Evolutionary conservation across 2,797 vertebrate genomes (phyloP), one percentile per base, ranked within the genome.

Genomic region (Leuciscus waleckii): DNA sequence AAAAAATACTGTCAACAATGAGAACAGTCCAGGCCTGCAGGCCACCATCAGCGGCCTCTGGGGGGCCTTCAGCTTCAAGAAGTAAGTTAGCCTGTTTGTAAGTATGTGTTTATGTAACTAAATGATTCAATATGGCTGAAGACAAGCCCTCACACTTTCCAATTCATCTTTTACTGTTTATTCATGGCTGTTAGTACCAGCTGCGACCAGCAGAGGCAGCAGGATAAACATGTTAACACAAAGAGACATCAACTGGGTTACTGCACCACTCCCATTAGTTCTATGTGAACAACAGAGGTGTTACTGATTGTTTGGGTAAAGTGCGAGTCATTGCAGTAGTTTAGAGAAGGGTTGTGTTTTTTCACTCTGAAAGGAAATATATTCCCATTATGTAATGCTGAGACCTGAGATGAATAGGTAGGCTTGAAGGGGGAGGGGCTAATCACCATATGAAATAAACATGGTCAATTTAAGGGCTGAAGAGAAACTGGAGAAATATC

Each of bases 21-120:
- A 99, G 92, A 99, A 99, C 93, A 94, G 84, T 35, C 93, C 95
- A 0, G 95, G 89, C 6, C 84, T 97, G 43, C 97, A 99, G 91
- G 90, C 92, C 51, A 97, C 97, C 71, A 96, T 99, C 93, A 96
- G 92, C 68, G 94, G 96, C 70, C 94, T 99, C 7, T 97, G 98
- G 97, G 97, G 95, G 87, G 98, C 94, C 89, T 99, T 97, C 90
- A 95, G 96, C 7, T 99, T 96, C 92, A 97, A 95, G 92, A 98
- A 94, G 98, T 98, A 91, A 92, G 93, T 92, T 76, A 68, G 26
- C 29, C 2, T 85, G 73, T 74, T 23, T 70, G 41, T 29, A 54
- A 23, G 5, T 67, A 63, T 71, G 14, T 39, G 1, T 17, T 54
- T 37, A 39, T 73, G 19, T 76, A 56, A 58, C 41, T n/a, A 68